phyloP scores from a whole-genome alignment of 2,888 invertebrate genomes.

The Lottia gigantea region DNA sequence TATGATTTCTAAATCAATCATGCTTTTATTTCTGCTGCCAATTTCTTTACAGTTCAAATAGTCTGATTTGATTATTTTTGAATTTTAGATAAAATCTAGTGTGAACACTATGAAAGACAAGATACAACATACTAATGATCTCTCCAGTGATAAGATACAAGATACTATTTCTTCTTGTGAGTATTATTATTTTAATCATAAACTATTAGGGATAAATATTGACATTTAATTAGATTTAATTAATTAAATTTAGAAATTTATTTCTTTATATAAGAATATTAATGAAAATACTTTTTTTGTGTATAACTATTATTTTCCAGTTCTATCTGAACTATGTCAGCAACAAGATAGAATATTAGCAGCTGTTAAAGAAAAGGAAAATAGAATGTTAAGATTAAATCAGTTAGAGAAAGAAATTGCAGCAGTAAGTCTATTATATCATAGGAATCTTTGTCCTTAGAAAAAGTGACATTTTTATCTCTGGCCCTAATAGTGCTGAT shows the following conservation, averaged over 20 bases:
- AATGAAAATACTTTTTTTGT: too few relatives aligned
- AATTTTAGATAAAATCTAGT: conserved; percentile 30
- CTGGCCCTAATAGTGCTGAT: too few relatives aligned
- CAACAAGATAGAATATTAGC: conserved; percentile 42
- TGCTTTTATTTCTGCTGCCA: too few relatives aligned
- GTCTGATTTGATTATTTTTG: conserved; percentile 14
- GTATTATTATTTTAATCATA: conserved; percentile 6
- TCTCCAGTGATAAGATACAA: conserved; percentile 29
- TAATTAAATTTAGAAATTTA: too few relatives aligned
- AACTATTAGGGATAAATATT: too few relatives aligned
- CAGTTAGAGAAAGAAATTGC: conserved; percentile 35
- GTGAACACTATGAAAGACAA: conserved; percentile 31
- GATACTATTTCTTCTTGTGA: conserved; percentile 31
- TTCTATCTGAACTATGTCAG: conserved; percentile 41
- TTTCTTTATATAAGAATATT: not conserved
- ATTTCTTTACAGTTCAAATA: too few relatives aligned
- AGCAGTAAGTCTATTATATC: conserved; percentile 30
- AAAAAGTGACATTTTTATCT: too few relatives aligned
- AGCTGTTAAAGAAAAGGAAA: conserved; percentile 38
- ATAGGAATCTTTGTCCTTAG: too few relatives aligned
- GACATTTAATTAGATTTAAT: too few relatives aligned
- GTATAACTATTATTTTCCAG: conserved; percentile 31
- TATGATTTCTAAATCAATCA: too few relatives aligned
- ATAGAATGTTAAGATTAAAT: conserved; percentile 24
- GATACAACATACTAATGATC: conserved; percentile 26